Conservation (phyloP, 2,888 invertebrate genomes). For the Euzetes globulus region DNA sequence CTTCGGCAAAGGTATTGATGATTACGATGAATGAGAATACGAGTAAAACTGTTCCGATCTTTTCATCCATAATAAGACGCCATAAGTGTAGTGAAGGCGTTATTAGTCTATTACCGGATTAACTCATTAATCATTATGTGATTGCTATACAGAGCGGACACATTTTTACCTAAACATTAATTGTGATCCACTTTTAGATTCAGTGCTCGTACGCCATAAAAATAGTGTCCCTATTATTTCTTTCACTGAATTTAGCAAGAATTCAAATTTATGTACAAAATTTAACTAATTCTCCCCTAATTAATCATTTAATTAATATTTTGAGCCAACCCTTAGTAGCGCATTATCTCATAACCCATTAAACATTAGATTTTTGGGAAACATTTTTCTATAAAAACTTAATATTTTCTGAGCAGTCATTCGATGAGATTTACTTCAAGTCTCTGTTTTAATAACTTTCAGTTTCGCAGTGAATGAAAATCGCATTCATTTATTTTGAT, state of each 20-base stretch:
- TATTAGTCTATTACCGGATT: slow-evolving; percentile 26
- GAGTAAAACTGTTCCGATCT: background rate
- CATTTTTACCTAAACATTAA: background rate
- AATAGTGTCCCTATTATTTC: too few species aligned
- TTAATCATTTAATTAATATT: too few species aligned
- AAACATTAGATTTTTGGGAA: too few species aligned
- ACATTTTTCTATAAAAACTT: too few species aligned
- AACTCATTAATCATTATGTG: slow-evolving; percentile 10
- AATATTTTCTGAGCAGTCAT: too few species aligned
- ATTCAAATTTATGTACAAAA: too few species aligned
- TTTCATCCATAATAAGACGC: background rate
- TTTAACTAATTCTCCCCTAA: too few species aligned
- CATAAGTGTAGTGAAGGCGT: background rate
- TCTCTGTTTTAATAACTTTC: background rate
- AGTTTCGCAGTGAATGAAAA: background rate
- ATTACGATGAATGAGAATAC: background rate
- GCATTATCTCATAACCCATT: too few species aligned
- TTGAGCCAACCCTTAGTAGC: too few species aligned
- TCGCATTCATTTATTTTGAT: background rate
- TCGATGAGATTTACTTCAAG: background rate
- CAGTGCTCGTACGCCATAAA: too few species aligned
- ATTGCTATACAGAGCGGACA: background rate
- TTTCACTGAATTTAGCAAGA: too few species aligned
- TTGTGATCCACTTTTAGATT: background rate
- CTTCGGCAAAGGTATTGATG: background rate